A percentile compares a stretch with the other conserved stretches of the same genome.
Conservation (phyloP, 2,797 vertebrate species). For the Oryzias dopingdopingensis region DNA sequence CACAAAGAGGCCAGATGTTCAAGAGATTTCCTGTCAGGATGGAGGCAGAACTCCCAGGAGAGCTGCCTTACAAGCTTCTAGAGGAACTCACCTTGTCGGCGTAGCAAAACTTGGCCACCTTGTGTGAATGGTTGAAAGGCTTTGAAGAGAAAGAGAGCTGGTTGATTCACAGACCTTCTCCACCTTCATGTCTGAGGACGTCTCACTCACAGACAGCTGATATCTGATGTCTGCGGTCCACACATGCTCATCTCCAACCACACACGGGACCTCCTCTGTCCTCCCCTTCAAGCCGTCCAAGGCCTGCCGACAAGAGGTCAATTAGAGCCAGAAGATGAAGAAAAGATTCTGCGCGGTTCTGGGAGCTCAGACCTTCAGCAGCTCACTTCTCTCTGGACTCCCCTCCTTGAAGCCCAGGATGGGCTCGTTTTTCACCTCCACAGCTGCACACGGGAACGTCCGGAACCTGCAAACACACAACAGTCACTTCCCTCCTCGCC, state of each 20-base stretch:
- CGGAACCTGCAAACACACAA: slow-evolving; percentile 69
- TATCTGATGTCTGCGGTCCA: slow-evolving; percentile 87
- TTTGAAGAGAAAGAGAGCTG: slow-evolving; percentile 43
- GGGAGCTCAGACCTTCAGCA: slow-evolving; percentile 79
- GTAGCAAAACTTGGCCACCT: slow-evolving; percentile 93
- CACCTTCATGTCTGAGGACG: too few relatives aligned
- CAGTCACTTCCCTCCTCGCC: background rate
- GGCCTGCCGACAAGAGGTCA: slow-evolving; percentile 65
- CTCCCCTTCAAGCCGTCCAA: slow-evolving; percentile 77
- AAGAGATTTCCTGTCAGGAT: background rate
- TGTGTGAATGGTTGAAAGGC: slow-evolving; percentile 92
- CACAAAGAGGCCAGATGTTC: background rate
- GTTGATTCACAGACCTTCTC: too few relatives aligned
- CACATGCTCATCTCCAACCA: slow-evolving; percentile 89
- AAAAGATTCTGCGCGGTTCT: too few relatives aligned
- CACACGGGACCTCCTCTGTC: slow-evolving; percentile 89
- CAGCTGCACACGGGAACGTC: slow-evolving; percentile 65
- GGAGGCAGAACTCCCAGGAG: background rate
- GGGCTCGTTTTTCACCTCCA: slow-evolving; percentile 88
- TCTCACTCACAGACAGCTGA: slow-evolving; percentile 86
- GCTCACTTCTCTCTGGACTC: slow-evolving; percentile 80
- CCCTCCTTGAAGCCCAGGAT: slow-evolving; percentile 83
- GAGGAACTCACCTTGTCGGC: slow-evolving; percentile 86
- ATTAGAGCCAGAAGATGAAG: background rate
- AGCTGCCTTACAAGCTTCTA: background rate